Percentiles rank a stretch among this genome's conserved stretches.
These are phyloP conservation scores for Enteromius paludinosus DNA, from an alignment of 2,797 vertebrate species.

Conservation along the genomic window DNA sequence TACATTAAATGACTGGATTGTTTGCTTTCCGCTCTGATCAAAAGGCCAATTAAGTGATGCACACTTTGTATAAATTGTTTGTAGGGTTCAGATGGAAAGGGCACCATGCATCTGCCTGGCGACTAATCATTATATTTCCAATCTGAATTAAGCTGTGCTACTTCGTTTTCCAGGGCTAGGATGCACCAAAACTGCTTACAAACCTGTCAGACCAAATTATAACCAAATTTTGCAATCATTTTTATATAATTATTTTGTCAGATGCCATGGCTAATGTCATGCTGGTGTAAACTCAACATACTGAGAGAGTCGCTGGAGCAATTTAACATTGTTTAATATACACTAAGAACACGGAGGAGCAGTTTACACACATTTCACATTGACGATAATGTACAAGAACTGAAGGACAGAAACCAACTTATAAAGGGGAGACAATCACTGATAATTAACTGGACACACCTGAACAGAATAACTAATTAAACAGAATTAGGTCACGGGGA, in stretches of 20 bases:
- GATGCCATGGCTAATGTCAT: no score
- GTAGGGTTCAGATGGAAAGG: constrained; percentile 50
- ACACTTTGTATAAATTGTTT: constrained; percentile 34
- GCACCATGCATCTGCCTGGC: constrained; percentile 49
- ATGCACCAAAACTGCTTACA: constrained; percentile 2
- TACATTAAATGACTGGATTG: constrained; percentile 34
- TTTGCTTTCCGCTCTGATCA: constrained; percentile 47
- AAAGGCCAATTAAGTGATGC: constrained; percentile 54
- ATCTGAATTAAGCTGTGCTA: constrained; percentile 35
- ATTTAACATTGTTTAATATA: no score
- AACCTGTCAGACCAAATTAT: not conserved
- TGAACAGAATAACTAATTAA: no score
- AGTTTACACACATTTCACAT: no score
- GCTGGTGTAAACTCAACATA: no score
- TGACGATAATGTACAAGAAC: no score
- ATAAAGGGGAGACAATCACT: no score
- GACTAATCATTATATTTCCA: constrained; percentile 44
- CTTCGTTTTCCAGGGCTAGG: not conserved
- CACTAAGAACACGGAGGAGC: no score
- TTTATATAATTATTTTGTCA: not conserved
- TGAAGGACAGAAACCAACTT: no score
- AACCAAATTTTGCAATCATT: not conserved
- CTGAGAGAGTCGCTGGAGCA: no score
- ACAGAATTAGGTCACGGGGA: no score
- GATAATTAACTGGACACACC: no score